Percentiles rank a stretch among this genome's conserved stretches.
Conservation (phyloP, 1,140 invertebrate genomes). For the Bombyx mori region DNA sequence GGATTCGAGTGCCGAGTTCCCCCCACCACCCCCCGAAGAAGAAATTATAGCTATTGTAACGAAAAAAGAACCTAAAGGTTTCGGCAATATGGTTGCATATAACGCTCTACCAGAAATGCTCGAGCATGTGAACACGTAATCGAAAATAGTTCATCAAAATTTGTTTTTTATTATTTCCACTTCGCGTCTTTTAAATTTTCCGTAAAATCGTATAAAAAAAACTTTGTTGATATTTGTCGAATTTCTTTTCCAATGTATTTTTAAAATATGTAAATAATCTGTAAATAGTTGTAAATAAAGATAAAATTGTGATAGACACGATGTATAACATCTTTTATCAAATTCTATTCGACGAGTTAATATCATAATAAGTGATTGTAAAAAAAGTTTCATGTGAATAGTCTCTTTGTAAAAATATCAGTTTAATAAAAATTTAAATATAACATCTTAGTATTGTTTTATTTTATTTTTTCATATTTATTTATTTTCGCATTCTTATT, state of each 20-base stretch:
- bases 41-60: slow-evolving; percentile 68
- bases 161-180: slow-evolving; percentile 12
- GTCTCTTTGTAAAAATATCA: slow-evolving; percentile 60
- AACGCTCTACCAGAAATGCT: slow-evolving; percentile 66
- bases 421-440: slow-evolving; percentile 48
- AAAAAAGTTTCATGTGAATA: slow-evolving; percentile 64
- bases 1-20: slow-evolving; percentile 42
- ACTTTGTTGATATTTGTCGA: slow-evolving; percentile 17
- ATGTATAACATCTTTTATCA: slow-evolving; percentile 61
- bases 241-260: slow-evolving; percentile 31
- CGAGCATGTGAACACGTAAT: slow-evolving; percentile 53
- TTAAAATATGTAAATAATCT: slow-evolving; percentile 16
- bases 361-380: slow-evolving; percentile 47
- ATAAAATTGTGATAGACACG: slow-evolving; percentile 34
- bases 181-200: too few relatives aligned
- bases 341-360: slow-evolving; percentile 50
- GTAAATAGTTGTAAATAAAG: slow-evolving; percentile 31
- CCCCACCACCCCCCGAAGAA: slow-evolving; percentile 59
- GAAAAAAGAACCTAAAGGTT: slow-evolving; percentile 63
- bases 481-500: too few relatives aligned
- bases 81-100: slow-evolving; percentile 67
- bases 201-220: too few relatives aligned
- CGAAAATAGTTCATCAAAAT: slow-evolving; percentile 18
- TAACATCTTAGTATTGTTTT: slow-evolving; percentile 3
- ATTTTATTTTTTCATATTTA: neutral